Conservation (phyloP, 2,797 vertebrate species). For the Chromis chromis region DNA sequence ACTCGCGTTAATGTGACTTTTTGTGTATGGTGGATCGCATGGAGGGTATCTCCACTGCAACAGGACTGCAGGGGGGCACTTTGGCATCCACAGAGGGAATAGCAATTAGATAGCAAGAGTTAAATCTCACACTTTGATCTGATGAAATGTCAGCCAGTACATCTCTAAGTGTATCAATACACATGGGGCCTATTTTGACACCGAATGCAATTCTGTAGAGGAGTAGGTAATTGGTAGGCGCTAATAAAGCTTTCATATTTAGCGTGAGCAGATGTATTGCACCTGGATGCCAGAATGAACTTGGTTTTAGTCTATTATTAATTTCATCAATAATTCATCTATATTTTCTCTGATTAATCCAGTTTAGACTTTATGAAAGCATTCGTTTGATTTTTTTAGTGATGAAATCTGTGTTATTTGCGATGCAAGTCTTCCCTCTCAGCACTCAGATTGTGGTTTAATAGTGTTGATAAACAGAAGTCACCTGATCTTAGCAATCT, state of each 20-base stretch:
- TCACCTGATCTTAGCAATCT: slow-evolving; percentile 64
- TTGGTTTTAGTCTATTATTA: not conserved
- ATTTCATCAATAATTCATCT: slow-evolving; percentile 2
- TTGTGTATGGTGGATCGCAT: not conserved
- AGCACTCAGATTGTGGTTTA: slow-evolving; percentile 27
- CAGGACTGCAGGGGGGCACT: not conserved
- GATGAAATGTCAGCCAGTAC: slow-evolving; percentile 42
- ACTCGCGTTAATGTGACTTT: not conserved
- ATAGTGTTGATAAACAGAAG: slow-evolving; percentile 59
- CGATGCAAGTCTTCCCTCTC: slow-evolving; percentile 31
- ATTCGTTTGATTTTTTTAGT: slow-evolving; percentile 7
- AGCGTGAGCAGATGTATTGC: not conserved
- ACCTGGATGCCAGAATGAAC: not conserved
- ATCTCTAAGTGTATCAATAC: slow-evolving; percentile 35
- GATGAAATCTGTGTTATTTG: slow-evolving; percentile 11
- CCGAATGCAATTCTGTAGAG: slow-evolving; percentile 2
- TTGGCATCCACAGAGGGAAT: not conserved
- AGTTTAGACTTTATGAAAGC: not conserved
- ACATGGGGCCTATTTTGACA: slow-evolving; percentile 8
- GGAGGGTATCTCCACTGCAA: not conserved
- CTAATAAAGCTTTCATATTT: slow-evolving; percentile 1
- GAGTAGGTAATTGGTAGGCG: slow-evolving; percentile 9
- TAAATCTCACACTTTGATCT: slow-evolving; percentile 35
- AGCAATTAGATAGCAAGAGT: slow-evolving; percentile 30
- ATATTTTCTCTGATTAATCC: slow-evolving; percentile 10